A percentile compares a stretch with the other conserved stretches of the same genome.
Evolutionary conservation across 2,797 vertebrate genomes (phyloP).

Genomic region (Stomatorhinus walkeri): DNA sequence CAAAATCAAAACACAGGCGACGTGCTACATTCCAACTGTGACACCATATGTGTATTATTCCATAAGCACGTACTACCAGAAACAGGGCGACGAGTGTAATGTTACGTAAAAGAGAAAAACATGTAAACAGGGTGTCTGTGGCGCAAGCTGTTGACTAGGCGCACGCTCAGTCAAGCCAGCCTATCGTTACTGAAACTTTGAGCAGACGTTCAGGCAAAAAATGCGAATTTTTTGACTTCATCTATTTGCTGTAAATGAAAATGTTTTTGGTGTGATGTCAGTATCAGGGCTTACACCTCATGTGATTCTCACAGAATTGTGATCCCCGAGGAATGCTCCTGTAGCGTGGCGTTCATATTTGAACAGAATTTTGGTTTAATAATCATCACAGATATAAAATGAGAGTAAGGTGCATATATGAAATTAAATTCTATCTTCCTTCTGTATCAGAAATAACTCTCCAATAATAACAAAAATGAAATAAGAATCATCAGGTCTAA

Average conservation of each 20-base stretch:
- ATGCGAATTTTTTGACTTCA: not conserved
- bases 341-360: not conserved
- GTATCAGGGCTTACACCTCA: not conserved
- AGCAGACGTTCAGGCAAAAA: not conserved
- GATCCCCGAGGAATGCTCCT: not conserved
- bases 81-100: not conserved
- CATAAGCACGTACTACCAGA: not conserved
- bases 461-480: not conserved
- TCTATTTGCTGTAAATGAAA: not conserved
- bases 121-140: not conserved
- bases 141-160: not conserved
- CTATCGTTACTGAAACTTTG: not conserved
- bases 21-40: not conserved
- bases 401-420: not conserved
- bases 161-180: not conserved
- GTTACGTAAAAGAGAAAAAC: not conserved
- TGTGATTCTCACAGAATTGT: not conserved
- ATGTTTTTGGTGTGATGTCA: not conserved
- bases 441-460: not conserved
- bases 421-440: not conserved
- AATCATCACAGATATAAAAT: not conserved
- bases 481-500: not conserved
- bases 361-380: not conserved
- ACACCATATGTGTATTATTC: not conserved
- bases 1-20: conserved; percentile 2